Conservation (phyloP, 2,113 vertebrate species). For the Heterocephalus glaber region DNA sequence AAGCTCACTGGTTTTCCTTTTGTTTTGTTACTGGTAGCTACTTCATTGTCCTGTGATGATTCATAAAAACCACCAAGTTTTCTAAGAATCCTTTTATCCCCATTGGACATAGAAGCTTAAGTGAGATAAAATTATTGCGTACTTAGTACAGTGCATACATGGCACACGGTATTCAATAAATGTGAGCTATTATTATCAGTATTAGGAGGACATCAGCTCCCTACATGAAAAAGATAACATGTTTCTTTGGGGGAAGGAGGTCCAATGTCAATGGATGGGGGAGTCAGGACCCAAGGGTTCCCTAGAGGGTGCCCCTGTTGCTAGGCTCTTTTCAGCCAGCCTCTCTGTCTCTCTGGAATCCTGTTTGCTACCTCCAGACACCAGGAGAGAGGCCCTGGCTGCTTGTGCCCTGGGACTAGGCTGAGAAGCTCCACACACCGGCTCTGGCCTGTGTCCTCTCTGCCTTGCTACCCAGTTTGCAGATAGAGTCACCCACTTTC, state of each 20-base stretch:
- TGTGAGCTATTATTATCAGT: background rate
- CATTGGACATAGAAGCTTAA: background rate
- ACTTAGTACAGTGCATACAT: background rate
- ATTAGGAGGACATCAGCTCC: background rate
- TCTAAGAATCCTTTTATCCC: background rate
- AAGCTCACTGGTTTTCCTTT: background rate
- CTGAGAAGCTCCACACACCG: background rate
- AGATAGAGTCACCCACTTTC: slow-evolving; percentile 46
- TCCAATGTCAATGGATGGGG: background rate
- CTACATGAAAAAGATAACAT: background rate
- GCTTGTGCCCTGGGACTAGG: background rate
- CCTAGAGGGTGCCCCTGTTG: background rate
- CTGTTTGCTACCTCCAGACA: background rate
- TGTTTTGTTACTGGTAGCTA: background rate
- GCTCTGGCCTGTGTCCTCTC: background rate
- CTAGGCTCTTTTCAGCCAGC: background rate
- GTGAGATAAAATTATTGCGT: background rate
- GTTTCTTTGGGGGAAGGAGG: background rate
- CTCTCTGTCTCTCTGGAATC: background rate
- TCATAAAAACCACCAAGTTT: background rate
- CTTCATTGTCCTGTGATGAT: background rate
- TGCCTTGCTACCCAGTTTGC: slow-evolving; percentile 4
- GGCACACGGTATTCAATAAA: background rate
- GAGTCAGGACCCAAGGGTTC: background rate
- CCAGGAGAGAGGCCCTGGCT: background rate